These are phyloP conservation scores for Acropternis orthonyx DNA, from an alignment of 2,797 vertebrate species.

Conservation along the genomic window DNA sequence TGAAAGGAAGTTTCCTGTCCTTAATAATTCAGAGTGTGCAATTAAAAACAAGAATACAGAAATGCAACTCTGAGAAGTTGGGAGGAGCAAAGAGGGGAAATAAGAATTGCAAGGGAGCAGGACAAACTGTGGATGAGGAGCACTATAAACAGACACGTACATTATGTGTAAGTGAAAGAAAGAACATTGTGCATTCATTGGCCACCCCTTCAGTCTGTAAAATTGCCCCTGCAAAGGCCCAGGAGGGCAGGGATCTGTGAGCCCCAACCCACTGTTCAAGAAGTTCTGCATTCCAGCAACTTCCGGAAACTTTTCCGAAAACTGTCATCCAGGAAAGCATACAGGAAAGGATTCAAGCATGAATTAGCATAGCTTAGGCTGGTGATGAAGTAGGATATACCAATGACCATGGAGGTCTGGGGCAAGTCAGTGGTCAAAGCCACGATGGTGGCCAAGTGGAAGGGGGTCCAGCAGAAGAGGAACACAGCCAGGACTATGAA, in stretches of 20 bases:
- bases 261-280: conserved; percentile 9
- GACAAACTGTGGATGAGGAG: neutral
- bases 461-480: conserved; percentile 88
- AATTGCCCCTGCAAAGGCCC: neutral
- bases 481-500: conserved; percentile 85
- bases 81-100: neutral
- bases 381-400: conserved; percentile 86
- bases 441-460: conserved; percentile 87
- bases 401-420: conserved; percentile 83
- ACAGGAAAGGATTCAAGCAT: conserved; percentile 87
- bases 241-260: neutral
- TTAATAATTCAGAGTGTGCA: neutral
- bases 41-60: neutral
- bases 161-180: fast-evolving
- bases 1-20: neutral
- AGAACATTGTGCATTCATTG: neutral
- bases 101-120: neutral
- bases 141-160: neutral
- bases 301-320: conserved; percentile 86
- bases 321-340: conserved; percentile 86
- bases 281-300: conserved; percentile 78
- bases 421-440: conserved; percentile 85
- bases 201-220: neutral
- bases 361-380: conserved; percentile 90
- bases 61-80: neutral